Percentiles rank a stretch among this genome's conserved stretches.
These are phyloP conservation scores for Lepidurus couesii DNA, from an alignment of 1,140 invertebrate species.

Conservation along the genomic window DNA sequence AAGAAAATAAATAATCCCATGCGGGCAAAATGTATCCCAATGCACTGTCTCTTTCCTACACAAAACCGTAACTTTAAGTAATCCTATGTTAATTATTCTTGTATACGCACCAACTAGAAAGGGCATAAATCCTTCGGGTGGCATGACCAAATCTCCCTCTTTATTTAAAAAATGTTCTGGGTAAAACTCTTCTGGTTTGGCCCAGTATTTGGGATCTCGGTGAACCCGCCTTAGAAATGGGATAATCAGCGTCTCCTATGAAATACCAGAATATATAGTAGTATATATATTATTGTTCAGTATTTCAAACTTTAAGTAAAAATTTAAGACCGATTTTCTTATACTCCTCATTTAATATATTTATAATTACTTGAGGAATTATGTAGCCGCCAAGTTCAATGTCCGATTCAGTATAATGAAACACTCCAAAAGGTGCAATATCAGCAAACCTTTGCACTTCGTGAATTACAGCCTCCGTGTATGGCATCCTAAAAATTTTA, in stretches of 20 bases:
- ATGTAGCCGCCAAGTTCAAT: conserved; percentile 12
- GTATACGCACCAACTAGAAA: neutral
- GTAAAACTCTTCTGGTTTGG: conserved; percentile 26
- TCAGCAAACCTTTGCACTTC: conserved; percentile 29
- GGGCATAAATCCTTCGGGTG: neutral
- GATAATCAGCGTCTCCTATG: neutral
- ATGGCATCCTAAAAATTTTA: conserved; percentile 11
- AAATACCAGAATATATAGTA: too few relatives aligned
- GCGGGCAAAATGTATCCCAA: neutral
- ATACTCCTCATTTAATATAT: neutral
- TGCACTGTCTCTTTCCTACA: neutral
- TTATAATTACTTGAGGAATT: neutral
- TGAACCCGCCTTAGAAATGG: conserved; percentile 25
- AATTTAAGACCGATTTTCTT: neutral
- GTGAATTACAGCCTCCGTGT: conserved; percentile 28
- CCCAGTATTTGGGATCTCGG: conserved; percentile 19
- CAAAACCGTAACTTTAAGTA: neutral
- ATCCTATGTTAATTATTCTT: neutral
- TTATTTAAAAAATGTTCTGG: conserved; percentile 26
- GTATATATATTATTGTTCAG: too few relatives aligned
- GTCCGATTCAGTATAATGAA: conserved; percentile 10
- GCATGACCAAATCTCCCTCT: neutral
- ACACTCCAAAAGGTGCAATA: conserved; percentile 25
- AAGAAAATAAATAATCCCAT: neutral
- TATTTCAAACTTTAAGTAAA: neutral